phyloP scores from a whole-genome alignment of 1,140 invertebrate species.

The Lethrus apterus region DNA sequence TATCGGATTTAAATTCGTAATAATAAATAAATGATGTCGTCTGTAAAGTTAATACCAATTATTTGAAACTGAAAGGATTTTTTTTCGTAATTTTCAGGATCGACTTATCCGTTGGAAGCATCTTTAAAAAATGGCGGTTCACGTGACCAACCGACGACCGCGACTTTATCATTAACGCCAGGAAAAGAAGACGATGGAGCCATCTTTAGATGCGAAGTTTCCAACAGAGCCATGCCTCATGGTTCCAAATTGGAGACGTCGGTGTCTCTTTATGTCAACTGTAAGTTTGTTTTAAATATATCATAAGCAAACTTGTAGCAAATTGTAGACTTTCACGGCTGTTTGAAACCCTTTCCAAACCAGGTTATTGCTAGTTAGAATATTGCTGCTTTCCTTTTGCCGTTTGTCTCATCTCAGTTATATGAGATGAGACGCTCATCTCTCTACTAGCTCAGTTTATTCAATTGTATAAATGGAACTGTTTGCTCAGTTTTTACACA shows the following conservation, averaged over 20 bases:
- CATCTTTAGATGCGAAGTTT: conserved; percentile 74
- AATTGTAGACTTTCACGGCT: too few relatives aligned
- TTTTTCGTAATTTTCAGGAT: conserved; percentile 36
- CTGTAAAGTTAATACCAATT: not conserved
- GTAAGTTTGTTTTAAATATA: conserved; percentile 59
- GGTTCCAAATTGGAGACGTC: conserved; percentile 69
- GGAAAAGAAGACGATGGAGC: conserved; percentile 76
- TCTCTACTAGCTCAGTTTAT: too few relatives aligned
- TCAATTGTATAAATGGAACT: too few relatives aligned
- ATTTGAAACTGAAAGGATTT: not conserved
- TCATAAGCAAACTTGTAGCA: too few relatives aligned
- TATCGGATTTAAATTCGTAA: too few relatives aligned
- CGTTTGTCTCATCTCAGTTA: too few relatives aligned
- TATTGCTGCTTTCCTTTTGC: too few relatives aligned
- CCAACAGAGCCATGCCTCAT: conserved; percentile 77
- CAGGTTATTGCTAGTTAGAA: too few relatives aligned
- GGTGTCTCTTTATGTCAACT: conserved; percentile 79
- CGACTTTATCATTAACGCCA: conserved; percentile 66
- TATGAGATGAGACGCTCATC: too few relatives aligned
- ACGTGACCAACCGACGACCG: conserved; percentile 61
- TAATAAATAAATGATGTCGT: too few relatives aligned
- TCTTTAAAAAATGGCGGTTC: conserved; percentile 57
- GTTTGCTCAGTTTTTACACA: too few relatives aligned
- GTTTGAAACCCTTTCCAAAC: too few relatives aligned
- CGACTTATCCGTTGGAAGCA: conserved; percentile 58